Conservation (phyloP, 2,797 vertebrate species). For the Gastrophryne carolinensis region DNA sequence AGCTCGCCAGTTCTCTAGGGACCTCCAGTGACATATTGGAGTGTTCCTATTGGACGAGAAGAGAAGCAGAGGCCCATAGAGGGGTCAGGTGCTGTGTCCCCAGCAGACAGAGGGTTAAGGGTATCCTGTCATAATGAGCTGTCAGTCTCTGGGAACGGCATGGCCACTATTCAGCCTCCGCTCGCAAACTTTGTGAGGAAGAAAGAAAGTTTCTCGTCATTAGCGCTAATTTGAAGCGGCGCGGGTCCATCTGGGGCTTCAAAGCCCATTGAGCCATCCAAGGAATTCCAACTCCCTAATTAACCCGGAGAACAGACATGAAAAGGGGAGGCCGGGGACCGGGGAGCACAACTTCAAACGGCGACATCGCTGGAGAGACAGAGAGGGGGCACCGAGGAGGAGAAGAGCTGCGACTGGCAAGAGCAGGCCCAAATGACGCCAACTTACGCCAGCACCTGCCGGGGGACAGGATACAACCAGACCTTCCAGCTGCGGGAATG, state of each 20-base stretch:
- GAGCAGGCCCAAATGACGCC: not conserved
- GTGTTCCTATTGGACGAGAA: too few species aligned
- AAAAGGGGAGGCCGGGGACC: conserved; percentile 67
- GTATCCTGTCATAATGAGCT: not conserved
- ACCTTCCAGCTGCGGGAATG: too few species aligned
- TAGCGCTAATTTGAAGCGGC: conserved; percentile 70
- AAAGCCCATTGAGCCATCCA: conserved; percentile 66
- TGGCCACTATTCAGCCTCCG: conserved; percentile 41
- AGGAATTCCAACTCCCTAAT: conserved; percentile 71
- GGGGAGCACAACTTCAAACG: conserved; percentile 41
- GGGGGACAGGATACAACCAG: too few species aligned
- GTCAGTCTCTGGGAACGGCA: conserved; percentile 39
- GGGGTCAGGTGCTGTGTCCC: not conserved
- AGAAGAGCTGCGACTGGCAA: not conserved
- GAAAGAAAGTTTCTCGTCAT: conserved; percentile 66
- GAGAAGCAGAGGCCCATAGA: too few species aligned
- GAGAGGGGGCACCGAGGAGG: not conserved
- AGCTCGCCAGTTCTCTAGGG: too few species aligned
- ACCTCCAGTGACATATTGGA: too few species aligned
- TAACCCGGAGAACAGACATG: conserved; percentile 68
- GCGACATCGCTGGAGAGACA: conserved; percentile 8
- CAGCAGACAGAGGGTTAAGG: conserved; percentile 10
- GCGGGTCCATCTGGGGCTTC: conserved; percentile 64
- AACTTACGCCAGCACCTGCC: conserved; percentile 14
- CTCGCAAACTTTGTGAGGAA: conserved; percentile 45